Evolutionary conservation across 1,140 invertebrate species (phyloP).

Genomic region (Panulirus ornatus): DNA sequence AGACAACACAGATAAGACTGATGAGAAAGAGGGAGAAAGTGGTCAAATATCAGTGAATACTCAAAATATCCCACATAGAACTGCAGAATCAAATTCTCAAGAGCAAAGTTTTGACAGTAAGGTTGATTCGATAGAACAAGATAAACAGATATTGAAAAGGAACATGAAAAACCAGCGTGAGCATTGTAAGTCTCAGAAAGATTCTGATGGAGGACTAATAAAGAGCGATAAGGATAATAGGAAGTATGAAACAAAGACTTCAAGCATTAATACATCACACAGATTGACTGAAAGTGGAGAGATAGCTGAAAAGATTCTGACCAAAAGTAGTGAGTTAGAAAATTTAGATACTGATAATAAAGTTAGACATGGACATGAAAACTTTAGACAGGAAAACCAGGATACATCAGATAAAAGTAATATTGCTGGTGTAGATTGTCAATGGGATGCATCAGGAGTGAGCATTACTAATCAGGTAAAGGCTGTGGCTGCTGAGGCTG

Average conservation of each 20-base stretch:
- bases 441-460: conserved; percentile 28
- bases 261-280: background rate
- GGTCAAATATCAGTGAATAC: background rate
- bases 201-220: background rate
- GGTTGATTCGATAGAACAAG: background rate
- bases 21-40: background rate
- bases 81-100: background rate
- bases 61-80: background rate
- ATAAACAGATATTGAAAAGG: background rate
- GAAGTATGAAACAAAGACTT: background rate
- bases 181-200: background rate
- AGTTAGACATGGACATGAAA: background rate
- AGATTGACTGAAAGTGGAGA: background rate
- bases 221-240: background rate
- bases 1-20: background rate
- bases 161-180: background rate
- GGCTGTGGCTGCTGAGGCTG: conserved; percentile 22
- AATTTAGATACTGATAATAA: background rate
- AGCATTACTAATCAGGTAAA: conserved; percentile 47
- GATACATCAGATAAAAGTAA: background rate
- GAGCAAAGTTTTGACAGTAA: background rate
- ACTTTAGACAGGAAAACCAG: background rate
- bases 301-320: too few species aligned
- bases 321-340: background rate
- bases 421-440: background rate